Evolutionary conservation across 1,140 invertebrate genomes (phyloP), one percentile per base, ranked within the genome.

Genomic region (Megalopta genalis): DNA sequence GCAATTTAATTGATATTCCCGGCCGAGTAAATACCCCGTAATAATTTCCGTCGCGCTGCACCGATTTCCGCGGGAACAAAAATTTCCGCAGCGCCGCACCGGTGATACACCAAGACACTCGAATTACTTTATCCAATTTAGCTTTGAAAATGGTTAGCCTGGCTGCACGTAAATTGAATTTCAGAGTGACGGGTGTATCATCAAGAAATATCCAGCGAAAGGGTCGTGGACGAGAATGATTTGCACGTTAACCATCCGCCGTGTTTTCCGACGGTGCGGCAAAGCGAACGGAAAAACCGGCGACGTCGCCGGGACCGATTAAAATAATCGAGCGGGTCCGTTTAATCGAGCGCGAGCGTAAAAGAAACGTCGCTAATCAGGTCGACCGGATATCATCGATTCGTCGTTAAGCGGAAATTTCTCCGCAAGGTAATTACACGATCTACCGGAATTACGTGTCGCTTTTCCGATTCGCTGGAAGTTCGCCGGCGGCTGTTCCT

Each of bases 331-430:
- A 57, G 54, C 18, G 54, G 18, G 5, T 7, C 21, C 21, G 54
- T 57, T n/a, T 57, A 57, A 57, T 57, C 54, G 54, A 57, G 18
- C 54, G 54, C 54, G 21, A 6, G 54, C 21, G 54, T 5, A n/a
- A 57, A 57, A 57, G 54, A 57, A 57, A 57, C 54, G 54, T 57
- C 54, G 21, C 54, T 57, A 85, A 85, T 84, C 82, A 80, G 71
- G 68, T 84, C 82, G 77, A 25, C 46, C 72, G 83, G 60, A 69
- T 83, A 84, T 80, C 77, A 80, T 80, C 82, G 83, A 84, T 85
- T 85, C 82, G 64, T 80, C 83, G 82, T 76, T 71, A 80, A 65
- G 73, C 71, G 82, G 83, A 84, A 84, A 85, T 85, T 84, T 84
- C 83, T 54, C 70, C 59, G 69, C 77, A 57, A 64, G 59, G 49